Evolutionary conservation across 2,113 vertebrate genomes (phyloP), one percentile per base, ranked within the genome.

Genomic region (Prionailurus bengalensis): DNA sequence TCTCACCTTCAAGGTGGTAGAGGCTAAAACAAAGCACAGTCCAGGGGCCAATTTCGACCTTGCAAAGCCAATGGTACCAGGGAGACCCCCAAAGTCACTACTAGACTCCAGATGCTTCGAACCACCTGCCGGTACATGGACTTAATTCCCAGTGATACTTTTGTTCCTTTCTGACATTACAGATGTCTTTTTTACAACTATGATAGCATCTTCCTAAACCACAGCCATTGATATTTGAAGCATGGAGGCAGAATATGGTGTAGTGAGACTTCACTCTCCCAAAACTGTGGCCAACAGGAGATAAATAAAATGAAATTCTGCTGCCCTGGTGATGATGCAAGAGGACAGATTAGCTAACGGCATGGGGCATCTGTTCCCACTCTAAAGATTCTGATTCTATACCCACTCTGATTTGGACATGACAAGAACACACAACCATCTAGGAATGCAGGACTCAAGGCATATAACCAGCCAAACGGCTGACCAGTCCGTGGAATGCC

Each of bases 391-490:
- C 78, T 94, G 51, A 90, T 33, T 94, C 71, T 87, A 42, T 80
- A 94, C 76, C 89, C 7, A 0, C 78, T 73, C 78, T 96, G 63
- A 96, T 68, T 94, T 65, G 87, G 95, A 90, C 80, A 93, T 14
- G 82, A 82, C 88, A 97, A 0, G 8, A 96, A 97, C 91, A 98
- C 68, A 97, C 58, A 89, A 42, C 68, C 84, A 95, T 1, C 29
- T 42, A 95, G 73, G 48, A 98, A 97, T 53, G 33, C 68, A 45
- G 48, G 1, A 95, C 70, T 3, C 0, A 45, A 89, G 78, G 96
- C 97, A 94, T 96, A 80, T 36, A 97, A 97, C 53, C 36, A 97
- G 97, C 63, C 51, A 9, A 74, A 80, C 97, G 74, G 92, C 63
- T 48, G 90, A 48, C 42, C 96, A 92, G 65, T 96, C 95, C 97